phyloP scores from a whole-genome alignment of 1,140 invertebrate species.

The Charaxes varanes region DNA sequence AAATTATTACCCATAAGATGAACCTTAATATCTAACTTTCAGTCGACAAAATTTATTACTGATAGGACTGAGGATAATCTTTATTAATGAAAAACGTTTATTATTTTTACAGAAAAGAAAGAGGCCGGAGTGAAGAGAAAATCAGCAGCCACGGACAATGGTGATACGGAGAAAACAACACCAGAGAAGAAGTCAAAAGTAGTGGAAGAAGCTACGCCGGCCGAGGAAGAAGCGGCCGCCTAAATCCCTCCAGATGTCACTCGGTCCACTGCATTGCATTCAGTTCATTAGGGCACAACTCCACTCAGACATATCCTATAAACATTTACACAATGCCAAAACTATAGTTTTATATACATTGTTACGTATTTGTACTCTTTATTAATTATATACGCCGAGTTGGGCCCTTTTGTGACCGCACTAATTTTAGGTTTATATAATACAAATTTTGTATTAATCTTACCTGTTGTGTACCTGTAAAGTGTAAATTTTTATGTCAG shows the following conservation, averaged over 20 bases:
- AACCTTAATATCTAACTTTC: too few relatives aligned
- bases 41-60: too few relatives aligned
- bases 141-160: conserved; percentile 76
- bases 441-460: conserved; percentile 61
- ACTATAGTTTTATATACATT: conserved; percentile 61
- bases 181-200: conserved; percentile 84
- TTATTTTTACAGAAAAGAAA: conserved; percentile 49
- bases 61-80: too few relatives aligned
- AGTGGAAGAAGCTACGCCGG: conserved; percentile 75
- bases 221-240: conserved; percentile 78
- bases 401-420: conserved; percentile 62
- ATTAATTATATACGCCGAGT: conserved; percentile 35
- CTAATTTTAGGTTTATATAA: conserved; percentile 62
- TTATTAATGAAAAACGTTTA: too few relatives aligned
- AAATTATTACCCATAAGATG: too few relatives aligned
- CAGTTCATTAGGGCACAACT: conserved; percentile 63
- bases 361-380: conserved; percentile 42
- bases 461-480: conserved; percentile 71
- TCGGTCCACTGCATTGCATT: conserved; percentile 71
- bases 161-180: conserved; percentile 76
- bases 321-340: conserved; percentile 37
- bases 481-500: conserved; percentile 67
- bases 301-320: conserved; percentile 43
- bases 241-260: conserved; percentile 61
- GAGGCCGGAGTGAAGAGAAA: conserved; percentile 80